phyloP scores from a whole-genome alignment of 2,113 vertebrate species.

The Corapipo altera region DNA sequence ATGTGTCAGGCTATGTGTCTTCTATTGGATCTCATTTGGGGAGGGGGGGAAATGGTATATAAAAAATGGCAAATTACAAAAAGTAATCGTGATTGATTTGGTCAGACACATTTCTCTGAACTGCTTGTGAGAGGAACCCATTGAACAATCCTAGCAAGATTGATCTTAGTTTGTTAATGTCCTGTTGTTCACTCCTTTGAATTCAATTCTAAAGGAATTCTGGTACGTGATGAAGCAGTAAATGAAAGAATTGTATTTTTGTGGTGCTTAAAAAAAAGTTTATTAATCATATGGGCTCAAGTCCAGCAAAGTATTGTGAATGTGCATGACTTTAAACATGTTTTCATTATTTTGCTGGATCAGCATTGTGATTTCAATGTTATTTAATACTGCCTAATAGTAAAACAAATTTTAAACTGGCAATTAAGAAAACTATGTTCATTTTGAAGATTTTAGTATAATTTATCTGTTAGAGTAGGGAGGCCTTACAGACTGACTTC shows the following conservation, averaged over 20 bases:
- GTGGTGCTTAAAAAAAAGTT: conserved; percentile 60
- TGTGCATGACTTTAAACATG: conserved; percentile 59
- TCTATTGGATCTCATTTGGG: conserved; percentile 54
- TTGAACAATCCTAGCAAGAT: conserved; percentile 24
- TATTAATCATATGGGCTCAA: conserved; percentile 69
- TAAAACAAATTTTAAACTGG: conserved; percentile 79
- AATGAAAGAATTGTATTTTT: conserved; percentile 69
- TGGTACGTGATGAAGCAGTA: conserved; percentile 69
- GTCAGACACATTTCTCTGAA: conserved; percentile 52
- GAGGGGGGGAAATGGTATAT: conserved; percentile 8
- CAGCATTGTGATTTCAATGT: conserved; percentile 75
- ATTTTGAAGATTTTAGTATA: conserved; percentile 73
- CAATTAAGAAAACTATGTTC: conserved; percentile 76
- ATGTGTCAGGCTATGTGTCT: conserved; percentile 67
- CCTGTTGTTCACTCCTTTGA: conserved; percentile 68
- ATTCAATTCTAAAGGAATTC: conserved; percentile 67
- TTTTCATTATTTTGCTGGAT: conserved; percentile 72
- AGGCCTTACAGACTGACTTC: conserved; percentile 83
- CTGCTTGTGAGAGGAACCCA: conserved; percentile 45
- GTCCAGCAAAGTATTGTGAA: conserved; percentile 69
- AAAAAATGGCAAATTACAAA: conserved; percentile 36
- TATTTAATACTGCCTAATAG: conserved; percentile 79
- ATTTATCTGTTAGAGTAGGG: conserved; percentile 81
- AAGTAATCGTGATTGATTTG: conserved; percentile 47
- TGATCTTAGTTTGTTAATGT: conserved; percentile 34